Base-by-base conservation (phyloP, 2,113 vertebrate species). In the Poeciliopsis occidentalis region DNA sequence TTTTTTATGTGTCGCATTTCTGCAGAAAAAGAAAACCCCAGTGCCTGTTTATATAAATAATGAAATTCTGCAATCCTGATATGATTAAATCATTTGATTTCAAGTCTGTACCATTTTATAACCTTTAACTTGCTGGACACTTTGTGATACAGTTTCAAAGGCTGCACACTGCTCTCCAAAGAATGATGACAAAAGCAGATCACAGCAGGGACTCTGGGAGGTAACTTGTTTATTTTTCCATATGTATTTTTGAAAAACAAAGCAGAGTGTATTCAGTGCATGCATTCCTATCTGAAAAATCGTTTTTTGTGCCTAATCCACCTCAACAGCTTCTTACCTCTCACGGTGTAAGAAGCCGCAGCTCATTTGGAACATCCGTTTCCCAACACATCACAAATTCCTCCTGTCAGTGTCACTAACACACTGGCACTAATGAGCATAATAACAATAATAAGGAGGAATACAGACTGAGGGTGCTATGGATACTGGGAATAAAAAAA, bases 91-190 rank as follows among this genome's bases (percentile, higher is more conserved):
- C 39, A 67, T 74, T 69, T 73, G 39, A 75, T 61, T 15, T 69
- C 27, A 57, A 75, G 78, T 69, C 17, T 69, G 10, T 54, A n/a
- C 31, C 77, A 76, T 69, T 79, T 29, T 47, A 37, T 85, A 78
- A 86, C 80, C 78, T 87, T 88, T 85, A 92, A 89, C 83, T 83
- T 73, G 63, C 41, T 85, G 64, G 57, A 72, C 70, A 86, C 85
- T 90, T 84, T 91, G 62, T 77, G 82, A 78, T 91, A 22, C 90
- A 99, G 98, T 95, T 96, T 92, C 95, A 97, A 84, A 95, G 94
- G 79, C 92, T 99, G 82, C 95, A 95, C 66, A 89, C 95, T 89
- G 97, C 98, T 44, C 94, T 99, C 87, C 94, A 96, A 75, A 95
- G 96, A 94, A 93, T 97, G 77, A 88, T 96, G 90, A 91, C 92